phyloP scores from a whole-genome alignment of 2,888 invertebrate genomes.

The Leptopilina drosophilae region DNA sequence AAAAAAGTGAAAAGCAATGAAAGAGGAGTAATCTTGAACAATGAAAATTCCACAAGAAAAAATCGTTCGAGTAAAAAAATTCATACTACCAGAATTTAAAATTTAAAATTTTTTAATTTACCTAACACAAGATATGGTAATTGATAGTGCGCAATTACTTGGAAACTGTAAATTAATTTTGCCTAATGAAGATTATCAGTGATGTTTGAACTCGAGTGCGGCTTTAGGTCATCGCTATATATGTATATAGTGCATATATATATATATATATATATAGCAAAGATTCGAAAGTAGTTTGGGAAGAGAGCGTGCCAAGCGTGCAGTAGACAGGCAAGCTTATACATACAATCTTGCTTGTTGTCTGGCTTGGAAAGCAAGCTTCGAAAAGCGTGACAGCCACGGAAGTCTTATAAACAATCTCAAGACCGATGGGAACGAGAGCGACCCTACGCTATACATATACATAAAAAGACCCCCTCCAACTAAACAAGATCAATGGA shows the following conservation, averaged over 20 bases:
- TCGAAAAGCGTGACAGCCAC: slow-evolving; percentile 60
- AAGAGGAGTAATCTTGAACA: too few species aligned
- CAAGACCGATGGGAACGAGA: slow-evolving; percentile 59
- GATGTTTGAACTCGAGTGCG: slow-evolving; percentile 27
- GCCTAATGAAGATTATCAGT: neutral
- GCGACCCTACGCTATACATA: slow-evolving; percentile 42
- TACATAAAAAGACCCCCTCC: neutral
- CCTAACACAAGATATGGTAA: too few species aligned
- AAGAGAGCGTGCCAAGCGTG: slow-evolving; percentile 65
- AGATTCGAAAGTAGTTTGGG: slow-evolving; percentile 67
- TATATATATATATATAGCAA: slow-evolving; percentile 29
- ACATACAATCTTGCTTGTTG: slow-evolving; percentile 71
- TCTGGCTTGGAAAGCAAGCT: slow-evolving; percentile 60
- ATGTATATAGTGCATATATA: too few species aligned
- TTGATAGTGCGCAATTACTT: too few species aligned
- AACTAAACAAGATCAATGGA: slow-evolving; percentile 64
- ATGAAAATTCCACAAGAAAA: too few species aligned
- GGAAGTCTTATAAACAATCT: slow-evolving; percentile 73
- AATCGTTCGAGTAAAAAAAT: too few species aligned
- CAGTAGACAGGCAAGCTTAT: slow-evolving; percentile 68
- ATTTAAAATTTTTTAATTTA: too few species aligned
- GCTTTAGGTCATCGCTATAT: slow-evolving; percentile 53
- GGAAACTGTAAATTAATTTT: slow-evolving; percentile 11
- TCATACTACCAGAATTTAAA: too few species aligned
- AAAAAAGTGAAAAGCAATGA: too few species aligned